phyloP scores from a whole-genome alignment of 2,888 invertebrate species.

The Serripes groenlandicus region DNA sequence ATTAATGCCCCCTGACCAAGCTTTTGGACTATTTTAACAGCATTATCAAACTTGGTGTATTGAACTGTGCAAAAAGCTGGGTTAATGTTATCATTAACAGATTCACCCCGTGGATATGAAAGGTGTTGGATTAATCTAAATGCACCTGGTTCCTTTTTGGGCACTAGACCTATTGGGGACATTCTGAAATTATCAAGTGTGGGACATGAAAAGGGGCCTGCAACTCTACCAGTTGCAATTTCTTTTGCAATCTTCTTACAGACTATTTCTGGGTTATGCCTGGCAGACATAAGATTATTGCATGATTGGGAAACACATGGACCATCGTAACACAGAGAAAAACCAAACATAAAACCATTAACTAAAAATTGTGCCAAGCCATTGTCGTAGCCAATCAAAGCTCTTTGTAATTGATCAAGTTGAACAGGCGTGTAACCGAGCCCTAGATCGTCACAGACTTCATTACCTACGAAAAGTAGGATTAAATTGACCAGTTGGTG shows the following conservation, averaged over 20 bases:
- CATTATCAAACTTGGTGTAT: constrained; percentile 21
- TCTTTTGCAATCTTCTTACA: constrained; percentile 40
- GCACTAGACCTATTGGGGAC: constrained; percentile 22
- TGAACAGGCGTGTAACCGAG: too few relatives aligned
- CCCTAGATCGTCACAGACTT: too few relatives aligned
- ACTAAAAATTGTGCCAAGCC: neutral
- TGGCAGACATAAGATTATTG: constrained; percentile 44
- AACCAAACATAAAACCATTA: constrained; percentile 9
- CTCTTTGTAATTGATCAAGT: neutral
- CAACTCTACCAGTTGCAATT: constrained; percentile 25
- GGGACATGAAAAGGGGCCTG: constrained; percentile 25
- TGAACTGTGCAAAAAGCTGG: constrained; percentile 1
- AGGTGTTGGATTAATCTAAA: constrained; percentile 51
- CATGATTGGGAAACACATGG: neutral
- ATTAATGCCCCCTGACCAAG: neutral
- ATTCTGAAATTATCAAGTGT: neutral
- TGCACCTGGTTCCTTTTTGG: constrained; percentile 31
- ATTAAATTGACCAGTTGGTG: too few relatives aligned
- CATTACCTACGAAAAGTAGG: too few relatives aligned
- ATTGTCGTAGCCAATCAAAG: neutral
- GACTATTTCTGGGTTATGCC: neutral
- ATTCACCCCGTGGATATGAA: constrained; percentile 27
- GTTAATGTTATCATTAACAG: constrained; percentile 55
- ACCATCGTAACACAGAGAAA: constrained; percentile 9
- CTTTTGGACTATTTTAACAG: constrained; percentile 12